A percentile compares a stretch with the other conserved stretches of the same genome.
Conservation (phyloP, 2,113 vertebrate genomes). For the Hystrix brachyura region DNA sequence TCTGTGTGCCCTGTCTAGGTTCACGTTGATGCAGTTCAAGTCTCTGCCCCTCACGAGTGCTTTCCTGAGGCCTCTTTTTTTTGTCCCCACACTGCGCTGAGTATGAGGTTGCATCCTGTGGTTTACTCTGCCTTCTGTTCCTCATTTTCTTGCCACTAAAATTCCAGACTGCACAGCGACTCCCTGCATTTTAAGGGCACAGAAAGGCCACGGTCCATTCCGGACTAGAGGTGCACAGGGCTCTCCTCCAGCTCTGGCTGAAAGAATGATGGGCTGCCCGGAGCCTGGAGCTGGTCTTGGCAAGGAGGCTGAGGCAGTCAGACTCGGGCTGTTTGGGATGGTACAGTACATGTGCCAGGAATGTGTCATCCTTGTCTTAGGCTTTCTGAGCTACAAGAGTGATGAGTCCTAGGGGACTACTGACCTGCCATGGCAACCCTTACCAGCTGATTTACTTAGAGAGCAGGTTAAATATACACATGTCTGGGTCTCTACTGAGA, state of each 20-base stretch:
- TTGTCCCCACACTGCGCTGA: not conserved
- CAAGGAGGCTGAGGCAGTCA: not conserved
- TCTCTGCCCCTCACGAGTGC: not conserved
- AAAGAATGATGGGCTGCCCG: not conserved
- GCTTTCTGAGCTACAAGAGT: not conserved
- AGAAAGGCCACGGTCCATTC: not conserved
- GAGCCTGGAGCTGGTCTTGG: not conserved
- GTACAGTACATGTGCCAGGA: not conserved
- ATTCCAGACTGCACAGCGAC: not conserved
- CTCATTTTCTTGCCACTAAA: not conserved
- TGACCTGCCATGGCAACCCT: not conserved
- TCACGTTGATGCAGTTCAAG: not conserved
- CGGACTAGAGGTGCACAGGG: not conserved
- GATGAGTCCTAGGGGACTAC: not conserved
- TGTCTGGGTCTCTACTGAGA: not conserved
- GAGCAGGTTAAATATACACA: not conserved
- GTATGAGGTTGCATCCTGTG: not conserved
- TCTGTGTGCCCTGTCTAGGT: not conserved
- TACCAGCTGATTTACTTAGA: not conserved
- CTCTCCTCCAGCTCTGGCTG: not conserved
- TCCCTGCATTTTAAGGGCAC: not conserved
- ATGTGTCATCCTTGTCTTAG: not conserved
- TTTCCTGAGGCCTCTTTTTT: not conserved
- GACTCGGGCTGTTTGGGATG: not conserved
- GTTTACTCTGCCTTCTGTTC: not conserved